Base-by-base conservation (phyloP, 1,140 invertebrate genomes). In the Aphelenchoides avenae region DNA sequence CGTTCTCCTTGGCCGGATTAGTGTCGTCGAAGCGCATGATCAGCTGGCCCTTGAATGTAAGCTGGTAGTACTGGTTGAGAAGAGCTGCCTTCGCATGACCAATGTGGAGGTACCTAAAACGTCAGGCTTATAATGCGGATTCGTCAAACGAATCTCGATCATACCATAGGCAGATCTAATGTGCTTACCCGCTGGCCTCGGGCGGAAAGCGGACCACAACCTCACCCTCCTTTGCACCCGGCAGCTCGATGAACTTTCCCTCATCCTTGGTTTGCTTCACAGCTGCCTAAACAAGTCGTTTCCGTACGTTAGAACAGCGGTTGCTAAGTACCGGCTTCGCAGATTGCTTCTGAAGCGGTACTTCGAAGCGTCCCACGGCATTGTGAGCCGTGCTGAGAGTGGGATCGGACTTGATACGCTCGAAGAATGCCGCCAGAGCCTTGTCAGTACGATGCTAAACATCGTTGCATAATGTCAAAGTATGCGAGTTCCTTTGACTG, bases 21-120 rank as follows among this genome's bases (percentile, higher is more conserved):
- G 95, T 99, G 76, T 99, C 95, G 82, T 99, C 95, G 81, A 99
- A 99, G 67, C 95, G 83, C 90, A 99, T 92, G 47, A 99, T 89
- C 0, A 99, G 82, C 76, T 88, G 88, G 0, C 95, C 95, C 74
- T 96, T 82, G 78, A 95, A 98, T 13, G 84, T 81, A 72, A 89
- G 83, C 58, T 95, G 89, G 75, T 99, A 99, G 79, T 97, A 89
- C 72, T 97, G 91, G 81, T 99, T 99, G 1, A 99, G 81, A 1
- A 99, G 81, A 27, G 94, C 94, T 42, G 95, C 95, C 81, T 99
- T 99, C 0, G 94, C 95, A 82, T 99, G 95, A 13, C 95, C 95
- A 79, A 99, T 93, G 76, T 99, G 95, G 18, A 99, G 81, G 80
- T 88, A 97, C 18, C 87, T 87, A 41, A 43, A 76, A 58, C 50